phyloP scores from a whole-genome alignment of 1,140 invertebrate genomes.

The Oedothorax gibbosus region DNA sequence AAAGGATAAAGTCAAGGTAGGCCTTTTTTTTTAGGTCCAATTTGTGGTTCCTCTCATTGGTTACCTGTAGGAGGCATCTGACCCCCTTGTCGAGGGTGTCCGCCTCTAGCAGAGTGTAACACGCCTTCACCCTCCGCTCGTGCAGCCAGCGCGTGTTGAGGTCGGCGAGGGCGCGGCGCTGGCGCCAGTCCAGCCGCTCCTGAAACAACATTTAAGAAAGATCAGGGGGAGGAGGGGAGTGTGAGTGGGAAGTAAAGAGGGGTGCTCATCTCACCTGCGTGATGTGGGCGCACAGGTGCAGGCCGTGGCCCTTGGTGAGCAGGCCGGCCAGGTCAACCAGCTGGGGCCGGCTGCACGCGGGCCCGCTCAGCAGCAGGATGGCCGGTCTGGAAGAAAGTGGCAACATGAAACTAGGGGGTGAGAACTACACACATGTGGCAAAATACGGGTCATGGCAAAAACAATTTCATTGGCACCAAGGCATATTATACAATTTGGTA shows the following conservation, averaged over 20 bases:
- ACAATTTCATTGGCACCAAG: too few relatives aligned
- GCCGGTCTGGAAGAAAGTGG: constrained; percentile 67
- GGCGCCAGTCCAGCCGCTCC: constrained; percentile 75
- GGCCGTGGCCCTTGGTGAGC: constrained; percentile 69
- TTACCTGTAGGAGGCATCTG: constrained; percentile 75
- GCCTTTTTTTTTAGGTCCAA: too few relatives aligned
- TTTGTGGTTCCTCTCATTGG: background rate
- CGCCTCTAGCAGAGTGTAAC: constrained; percentile 86
- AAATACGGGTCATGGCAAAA: too few relatives aligned
- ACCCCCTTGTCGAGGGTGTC: constrained; percentile 82
- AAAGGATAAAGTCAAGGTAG: too few relatives aligned
- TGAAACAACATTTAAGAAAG: constrained; percentile 61
- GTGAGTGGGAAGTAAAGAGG: background rate
- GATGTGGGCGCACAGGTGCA: constrained; percentile 70
- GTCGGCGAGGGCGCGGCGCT: constrained; percentile 73
- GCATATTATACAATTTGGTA: too few relatives aligned
- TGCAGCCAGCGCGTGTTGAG: constrained; percentile 81
- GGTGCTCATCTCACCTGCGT: constrained; percentile 65
- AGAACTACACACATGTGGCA: too few relatives aligned
- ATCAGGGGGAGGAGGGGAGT: background rate
- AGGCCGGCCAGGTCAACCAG: constrained; percentile 70
- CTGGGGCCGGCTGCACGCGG: constrained; percentile 67
- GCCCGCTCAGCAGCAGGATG: constrained; percentile 69
- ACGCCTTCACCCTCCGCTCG: constrained; percentile 86
- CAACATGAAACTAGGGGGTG: background rate